Conservation (phyloP, 2,888 invertebrate genomes). For the Branchipolynoe longqiensis region DNA sequence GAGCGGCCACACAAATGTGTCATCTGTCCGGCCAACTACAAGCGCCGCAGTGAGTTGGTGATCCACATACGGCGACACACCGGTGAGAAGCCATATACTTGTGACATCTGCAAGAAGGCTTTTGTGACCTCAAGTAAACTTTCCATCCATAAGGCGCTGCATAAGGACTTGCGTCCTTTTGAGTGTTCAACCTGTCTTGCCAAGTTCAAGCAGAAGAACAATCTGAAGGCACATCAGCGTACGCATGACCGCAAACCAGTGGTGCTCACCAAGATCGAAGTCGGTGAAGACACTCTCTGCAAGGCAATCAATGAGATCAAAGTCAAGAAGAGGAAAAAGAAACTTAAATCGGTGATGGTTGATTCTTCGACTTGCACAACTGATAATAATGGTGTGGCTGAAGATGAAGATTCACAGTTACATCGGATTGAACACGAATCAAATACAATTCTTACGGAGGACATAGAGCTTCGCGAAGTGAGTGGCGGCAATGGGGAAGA, state of each 20-base stretch:
- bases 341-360: conserved; percentile 1
- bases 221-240: conserved; percentile 25
- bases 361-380: not conserved
- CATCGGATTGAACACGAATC: not conserved
- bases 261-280: not conserved
- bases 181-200: conserved; percentile 32
- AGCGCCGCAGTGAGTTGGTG: conserved; percentile 23
- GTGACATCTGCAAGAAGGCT: conserved; percentile 33
- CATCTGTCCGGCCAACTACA: conserved; percentile 14
- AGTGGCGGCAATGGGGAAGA: not conserved
- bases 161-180: conserved; percentile 9
- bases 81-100: conserved; percentile 16
- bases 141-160: conserved; percentile 36
- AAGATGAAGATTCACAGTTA: not conserved
- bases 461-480: not conserved
- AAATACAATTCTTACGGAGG: not conserved
- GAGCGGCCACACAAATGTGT: conserved; percentile 28
- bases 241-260: not conserved
- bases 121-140: conserved; percentile 44
- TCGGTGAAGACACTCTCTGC: conserved; percentile 1
- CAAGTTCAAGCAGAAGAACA: conserved; percentile 46
- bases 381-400: not conserved
- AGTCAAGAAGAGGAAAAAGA: conserved; percentile 11
- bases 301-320: conserved; percentile 20
- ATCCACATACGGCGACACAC: conserved; percentile 20